phyloP scores from a whole-genome alignment of 1,140 invertebrate species.

The Harlomillsia oculata region DNA sequence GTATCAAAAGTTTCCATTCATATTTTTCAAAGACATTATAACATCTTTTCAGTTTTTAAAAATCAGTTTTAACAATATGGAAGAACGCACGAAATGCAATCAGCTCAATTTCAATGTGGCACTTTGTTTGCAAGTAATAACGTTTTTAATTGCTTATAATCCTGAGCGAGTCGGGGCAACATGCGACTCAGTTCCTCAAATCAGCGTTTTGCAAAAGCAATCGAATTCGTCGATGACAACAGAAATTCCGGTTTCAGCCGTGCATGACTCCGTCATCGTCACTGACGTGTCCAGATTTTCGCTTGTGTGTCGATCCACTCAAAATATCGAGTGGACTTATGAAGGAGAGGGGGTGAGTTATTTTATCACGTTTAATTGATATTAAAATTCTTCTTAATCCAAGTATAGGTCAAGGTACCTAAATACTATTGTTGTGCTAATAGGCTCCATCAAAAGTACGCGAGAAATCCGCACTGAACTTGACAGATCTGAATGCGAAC shows the following conservation, averaged over 20 bases:
- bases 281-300: background rate
- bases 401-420: background rate
- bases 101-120: too few species aligned
- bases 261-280: background rate
- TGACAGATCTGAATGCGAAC: background rate
- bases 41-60: too few species aligned
- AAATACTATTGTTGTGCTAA: background rate
- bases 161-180: too few species aligned
- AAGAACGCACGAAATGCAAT: too few species aligned
- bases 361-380: background rate
- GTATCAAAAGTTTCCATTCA: too few species aligned
- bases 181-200: background rate
- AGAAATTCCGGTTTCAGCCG: too few species aligned
- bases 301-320: background rate
- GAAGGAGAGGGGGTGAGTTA: slow-evolving; percentile 13
- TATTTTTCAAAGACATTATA: too few species aligned
- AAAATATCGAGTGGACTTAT: slow-evolving; percentile 21
- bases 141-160: too few species aligned
- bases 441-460: slow-evolving; percentile 9
- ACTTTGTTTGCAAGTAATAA: too few species aligned
- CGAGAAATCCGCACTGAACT: background rate
- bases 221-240: background rate
- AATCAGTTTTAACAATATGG: too few species aligned
- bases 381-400: background rate
- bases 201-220: background rate